phyloP scores from a whole-genome alignment of 2,888 invertebrate genomes.

The Acanthosepion esculentum region DNA sequence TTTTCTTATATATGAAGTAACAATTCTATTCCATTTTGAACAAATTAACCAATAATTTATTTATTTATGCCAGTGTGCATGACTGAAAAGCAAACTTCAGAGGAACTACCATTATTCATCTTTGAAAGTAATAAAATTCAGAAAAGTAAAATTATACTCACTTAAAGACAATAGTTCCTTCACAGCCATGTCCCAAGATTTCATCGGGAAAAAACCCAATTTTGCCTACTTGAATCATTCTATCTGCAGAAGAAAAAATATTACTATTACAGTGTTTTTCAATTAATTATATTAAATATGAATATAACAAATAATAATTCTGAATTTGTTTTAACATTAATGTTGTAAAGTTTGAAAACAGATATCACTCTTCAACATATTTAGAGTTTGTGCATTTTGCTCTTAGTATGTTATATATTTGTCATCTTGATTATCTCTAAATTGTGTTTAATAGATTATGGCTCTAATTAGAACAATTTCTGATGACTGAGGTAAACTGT shows the following conservation, averaged over 20 bases:
- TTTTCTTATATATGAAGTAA: too few species aligned
- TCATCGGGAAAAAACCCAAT: slow-evolving; percentile 89
- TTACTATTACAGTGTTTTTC: neutral
- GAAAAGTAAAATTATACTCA: slow-evolving; percentile 74
- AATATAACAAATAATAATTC: neutral
- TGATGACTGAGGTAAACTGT: too few species aligned
- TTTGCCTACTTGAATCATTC: slow-evolving; percentile 82
- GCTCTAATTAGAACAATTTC: too few species aligned
- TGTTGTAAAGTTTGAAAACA: too few species aligned
- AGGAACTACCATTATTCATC: neutral
- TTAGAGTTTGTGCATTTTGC: neutral
- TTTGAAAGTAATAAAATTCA: neutral
- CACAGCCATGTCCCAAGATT: slow-evolving; percentile 95
- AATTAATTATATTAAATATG: neutral
- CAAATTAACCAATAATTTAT: too few species aligned
- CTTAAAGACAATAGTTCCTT: slow-evolving; percentile 97
- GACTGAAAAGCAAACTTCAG: neutral
- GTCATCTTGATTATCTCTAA: too few species aligned
- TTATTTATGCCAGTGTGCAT: too few species aligned
- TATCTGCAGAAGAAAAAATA: slow-evolving; percentile 56
- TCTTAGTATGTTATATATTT: too few species aligned
- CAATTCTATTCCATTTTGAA: too few species aligned
- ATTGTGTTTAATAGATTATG: too few species aligned
- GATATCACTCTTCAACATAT: too few species aligned
- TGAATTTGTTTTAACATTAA: neutral